These are phyloP conservation scores for Crotalus helleri DNA, from an alignment of 2,113 vertebrate genomes.

Conservation along the genomic window DNA sequence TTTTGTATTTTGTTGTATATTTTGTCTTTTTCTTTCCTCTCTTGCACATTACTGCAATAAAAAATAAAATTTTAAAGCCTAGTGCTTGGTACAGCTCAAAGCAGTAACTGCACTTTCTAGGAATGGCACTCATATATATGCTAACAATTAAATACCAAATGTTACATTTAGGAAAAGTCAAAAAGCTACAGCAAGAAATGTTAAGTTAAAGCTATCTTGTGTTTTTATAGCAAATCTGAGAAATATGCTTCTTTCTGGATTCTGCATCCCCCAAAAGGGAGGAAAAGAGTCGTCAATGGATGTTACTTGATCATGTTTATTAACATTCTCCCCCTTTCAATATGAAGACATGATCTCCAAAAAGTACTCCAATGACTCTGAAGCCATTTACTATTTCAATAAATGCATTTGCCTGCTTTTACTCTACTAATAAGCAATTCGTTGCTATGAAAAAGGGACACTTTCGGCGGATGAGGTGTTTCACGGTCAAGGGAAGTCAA, in stretches of 20 bases:
- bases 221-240: background rate
- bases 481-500: background rate
- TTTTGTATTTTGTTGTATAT: background rate
- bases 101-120: background rate
- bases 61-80: too few species aligned
- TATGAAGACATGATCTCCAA: background rate
- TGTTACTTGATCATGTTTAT: background rate
- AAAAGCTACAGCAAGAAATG: background rate
- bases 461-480: background rate
- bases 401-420: background rate
- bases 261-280: background rate
- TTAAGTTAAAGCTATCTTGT: background rate
- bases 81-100: background rate
- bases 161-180: background rate
- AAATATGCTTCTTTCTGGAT: background rate
- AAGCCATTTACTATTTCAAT: background rate
- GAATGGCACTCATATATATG: background rate
- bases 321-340: background rate
- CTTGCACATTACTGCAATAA: too few species aligned
- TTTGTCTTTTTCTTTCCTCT: background rate
- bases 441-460: background rate
- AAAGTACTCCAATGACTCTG: background rate
- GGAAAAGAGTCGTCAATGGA: background rate
- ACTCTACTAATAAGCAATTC: background rate
- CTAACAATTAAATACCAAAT: background rate